phyloP scores from a whole-genome alignment of 2,113 vertebrate species.

The Edolisoma coerulescens region DNA sequence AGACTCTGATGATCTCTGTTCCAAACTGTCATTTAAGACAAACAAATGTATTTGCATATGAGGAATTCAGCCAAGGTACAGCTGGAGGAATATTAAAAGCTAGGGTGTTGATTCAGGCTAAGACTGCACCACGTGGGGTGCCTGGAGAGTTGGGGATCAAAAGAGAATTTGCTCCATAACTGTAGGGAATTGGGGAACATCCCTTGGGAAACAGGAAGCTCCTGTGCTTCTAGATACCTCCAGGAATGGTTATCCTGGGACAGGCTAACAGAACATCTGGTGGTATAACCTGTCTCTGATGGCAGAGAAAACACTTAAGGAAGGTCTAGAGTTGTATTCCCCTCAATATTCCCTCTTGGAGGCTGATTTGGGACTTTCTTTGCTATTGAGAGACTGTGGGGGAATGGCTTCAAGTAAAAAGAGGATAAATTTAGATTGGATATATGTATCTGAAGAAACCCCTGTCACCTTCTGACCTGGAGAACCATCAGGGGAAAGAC shows the following conservation, averaged over 20 bases:
- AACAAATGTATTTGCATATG: constrained; percentile 16
- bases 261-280: background rate
- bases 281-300: background rate
- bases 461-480: background rate
- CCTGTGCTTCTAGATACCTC: background rate
- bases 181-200: background rate
- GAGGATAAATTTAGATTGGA: background rate
- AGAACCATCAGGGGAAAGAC: background rate
- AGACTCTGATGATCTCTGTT: constrained; percentile 5
- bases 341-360: background rate
- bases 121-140: background rate
- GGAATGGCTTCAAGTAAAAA: background rate
- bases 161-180: background rate
- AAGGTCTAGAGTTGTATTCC: background rate
- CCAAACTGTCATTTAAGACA: constrained; percentile 31
- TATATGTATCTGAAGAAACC: background rate
- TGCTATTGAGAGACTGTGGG: background rate
- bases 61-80: background rate
- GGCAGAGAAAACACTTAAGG: background rate
- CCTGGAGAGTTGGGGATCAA: background rate
- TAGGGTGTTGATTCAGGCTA: background rate
- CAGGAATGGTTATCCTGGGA: no score
- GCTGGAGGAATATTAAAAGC: background rate
- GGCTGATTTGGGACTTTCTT: background rate
- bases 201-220: background rate